phyloP scores from a whole-genome alignment of 2,888 invertebrate genomes.

The Nowickia ferox region DNA sequence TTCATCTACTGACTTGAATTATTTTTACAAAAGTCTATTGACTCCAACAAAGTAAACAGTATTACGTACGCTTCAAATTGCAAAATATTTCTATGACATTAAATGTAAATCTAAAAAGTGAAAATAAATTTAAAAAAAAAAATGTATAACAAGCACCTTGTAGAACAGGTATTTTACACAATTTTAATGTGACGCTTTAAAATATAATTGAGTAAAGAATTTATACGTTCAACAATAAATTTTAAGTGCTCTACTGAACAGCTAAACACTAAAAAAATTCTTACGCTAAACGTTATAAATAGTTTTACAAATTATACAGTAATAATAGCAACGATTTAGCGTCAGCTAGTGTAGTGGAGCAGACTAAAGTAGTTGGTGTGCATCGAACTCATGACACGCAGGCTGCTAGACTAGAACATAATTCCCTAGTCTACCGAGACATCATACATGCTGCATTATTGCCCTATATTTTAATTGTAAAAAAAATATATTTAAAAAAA shows the following conservation, averaged over 20 bases:
- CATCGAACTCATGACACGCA: too few relatives aligned
- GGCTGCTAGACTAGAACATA: too few relatives aligned
- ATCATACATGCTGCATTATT: too few relatives aligned
- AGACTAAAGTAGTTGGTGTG: too few relatives aligned
- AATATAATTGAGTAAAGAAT: background rate
- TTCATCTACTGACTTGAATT: background rate
- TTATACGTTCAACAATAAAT: background rate
- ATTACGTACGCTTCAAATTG: constrained; percentile 13
- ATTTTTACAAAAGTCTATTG: constrained; percentile 19
- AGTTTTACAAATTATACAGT: too few relatives aligned
- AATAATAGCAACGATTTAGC: too few relatives aligned
- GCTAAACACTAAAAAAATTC: too few relatives aligned
- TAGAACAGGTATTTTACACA: constrained; percentile 35
- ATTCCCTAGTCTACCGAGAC: too few relatives aligned
- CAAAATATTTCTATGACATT: constrained; percentile 10
- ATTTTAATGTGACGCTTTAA: constrained; percentile 16
- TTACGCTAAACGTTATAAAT: too few relatives aligned
- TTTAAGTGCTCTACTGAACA: background rate
- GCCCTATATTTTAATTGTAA: too few relatives aligned
- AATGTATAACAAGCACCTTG: constrained; percentile 19
- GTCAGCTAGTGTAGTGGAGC: too few relatives aligned
- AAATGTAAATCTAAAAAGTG: constrained; percentile 15
- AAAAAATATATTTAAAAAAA: too few relatives aligned
- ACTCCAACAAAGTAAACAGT: background rate
- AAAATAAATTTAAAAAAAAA: background rate